These are phyloP conservation scores for Aulostomus chinensis DNA, from an alignment of 2,797 vertebrate species.

Conservation along the genomic window DNA sequence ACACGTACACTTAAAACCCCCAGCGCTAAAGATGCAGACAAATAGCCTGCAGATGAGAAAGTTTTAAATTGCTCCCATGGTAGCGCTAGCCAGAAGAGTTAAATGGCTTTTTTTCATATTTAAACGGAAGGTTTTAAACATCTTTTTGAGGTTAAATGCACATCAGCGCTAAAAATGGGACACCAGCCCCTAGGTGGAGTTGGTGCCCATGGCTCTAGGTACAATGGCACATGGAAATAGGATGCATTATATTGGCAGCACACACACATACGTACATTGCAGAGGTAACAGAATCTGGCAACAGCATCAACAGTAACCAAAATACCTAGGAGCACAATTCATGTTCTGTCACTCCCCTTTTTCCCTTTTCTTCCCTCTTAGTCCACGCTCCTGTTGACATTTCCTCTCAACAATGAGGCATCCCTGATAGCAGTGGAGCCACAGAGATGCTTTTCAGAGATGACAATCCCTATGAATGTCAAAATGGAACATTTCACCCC, in stretches of 20 bases:
- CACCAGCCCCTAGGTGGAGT: slow-evolving; percentile 34
- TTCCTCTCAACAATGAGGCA: slow-evolving; percentile 28
- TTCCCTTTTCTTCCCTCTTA: not conserved
- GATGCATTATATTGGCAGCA: not conserved
- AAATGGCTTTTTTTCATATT: slow-evolving; percentile 31
- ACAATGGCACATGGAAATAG: not conserved
- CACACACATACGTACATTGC: not conserved
- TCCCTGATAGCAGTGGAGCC: slow-evolving; percentile 12
- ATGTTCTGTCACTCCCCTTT: slow-evolving; percentile 6
- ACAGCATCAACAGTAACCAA: slow-evolving; percentile 3
- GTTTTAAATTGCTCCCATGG: slow-evolving; percentile 68
- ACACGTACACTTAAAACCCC: not conserved
- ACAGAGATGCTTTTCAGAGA: slow-evolving; percentile 36
- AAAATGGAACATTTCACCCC: slow-evolving; percentile 65
- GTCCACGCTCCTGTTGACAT: slow-evolving; percentile 23
- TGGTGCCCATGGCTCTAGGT: slow-evolving; percentile 10
- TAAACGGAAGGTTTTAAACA: slow-evolving; percentile 57
- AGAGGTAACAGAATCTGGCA: slow-evolving; percentile 6
- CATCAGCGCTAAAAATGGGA: slow-evolving; percentile 53
- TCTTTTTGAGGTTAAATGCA: slow-evolving; percentile 58
- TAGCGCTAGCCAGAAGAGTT: slow-evolving; percentile 36
- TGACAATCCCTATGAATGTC: slow-evolving; percentile 39
- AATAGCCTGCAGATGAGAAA: slow-evolving; percentile 57
- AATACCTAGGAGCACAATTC: slow-evolving; percentile 16
- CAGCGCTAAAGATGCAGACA: slow-evolving; percentile 50